Evolutionary conservation across 2,797 vertebrate species (phyloP).

Genomic region (Florisuga fusca): DNA sequence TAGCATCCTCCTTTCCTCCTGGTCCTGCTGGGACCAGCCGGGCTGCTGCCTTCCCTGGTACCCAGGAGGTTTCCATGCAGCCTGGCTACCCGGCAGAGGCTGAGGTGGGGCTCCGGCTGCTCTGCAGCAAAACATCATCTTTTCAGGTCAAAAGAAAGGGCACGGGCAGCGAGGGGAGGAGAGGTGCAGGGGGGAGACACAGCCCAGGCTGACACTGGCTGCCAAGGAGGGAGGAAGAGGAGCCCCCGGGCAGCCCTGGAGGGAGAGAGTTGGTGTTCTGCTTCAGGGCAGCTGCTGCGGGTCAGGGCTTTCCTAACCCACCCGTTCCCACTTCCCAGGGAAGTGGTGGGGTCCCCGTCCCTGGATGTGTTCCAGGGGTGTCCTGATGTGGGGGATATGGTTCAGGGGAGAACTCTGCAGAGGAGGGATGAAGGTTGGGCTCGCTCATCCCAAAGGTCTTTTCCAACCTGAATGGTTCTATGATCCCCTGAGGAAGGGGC

Average conservation of each 20-base stretch:
- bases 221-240: neutral
- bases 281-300: neutral
- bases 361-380: too few relatives aligned
- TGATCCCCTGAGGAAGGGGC: rapidly evolving
- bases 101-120: neutral
- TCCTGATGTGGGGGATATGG: too few relatives aligned
- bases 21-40: rapidly evolving
- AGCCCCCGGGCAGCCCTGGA: neutral
- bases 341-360: too few relatives aligned
- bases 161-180: neutral
- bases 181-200: neutral
- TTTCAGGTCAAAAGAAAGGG: too few relatives aligned
- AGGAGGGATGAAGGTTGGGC: too few relatives aligned
- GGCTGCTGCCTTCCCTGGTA: rapidly evolving
- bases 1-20: neutral
- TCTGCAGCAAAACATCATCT: too few relatives aligned
- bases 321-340: too few relatives aligned
- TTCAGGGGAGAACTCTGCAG: too few relatives aligned
- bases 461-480: too few relatives aligned
- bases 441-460: too few relatives aligned
- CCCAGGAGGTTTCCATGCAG: too few relatives aligned
- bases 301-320: neutral
- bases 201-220: rapidly evolving
- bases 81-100: too few relatives aligned
- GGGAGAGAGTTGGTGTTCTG: neutral